phyloP scores from a whole-genome alignment of 2,888 invertebrate species.

The Hydrotaea cyrtoneurina region DNA sequence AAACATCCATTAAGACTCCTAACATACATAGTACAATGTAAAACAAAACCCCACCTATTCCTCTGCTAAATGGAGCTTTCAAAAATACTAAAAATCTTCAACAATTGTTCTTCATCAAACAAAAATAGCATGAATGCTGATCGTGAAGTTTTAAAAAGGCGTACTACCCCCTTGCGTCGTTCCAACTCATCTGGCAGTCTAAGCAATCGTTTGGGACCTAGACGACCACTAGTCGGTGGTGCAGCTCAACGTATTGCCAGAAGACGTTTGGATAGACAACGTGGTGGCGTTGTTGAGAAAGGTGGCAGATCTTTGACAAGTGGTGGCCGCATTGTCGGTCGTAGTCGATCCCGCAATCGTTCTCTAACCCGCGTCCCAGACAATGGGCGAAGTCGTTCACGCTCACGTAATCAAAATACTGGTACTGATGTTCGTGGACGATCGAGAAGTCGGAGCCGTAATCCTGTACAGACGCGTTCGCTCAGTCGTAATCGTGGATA shows the following conservation, averaged over 20 bases:
- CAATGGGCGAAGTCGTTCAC: conserved; percentile 60
- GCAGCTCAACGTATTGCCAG: conserved; percentile 75
- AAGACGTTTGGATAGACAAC: conserved; percentile 69
- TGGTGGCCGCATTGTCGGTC: conserved; percentile 63
- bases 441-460: conserved; percentile 68
- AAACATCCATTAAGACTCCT: conserved; percentile 20
- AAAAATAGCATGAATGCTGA: conserved; percentile 80
- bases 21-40: conserved; percentile 26
- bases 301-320: conserved; percentile 55
- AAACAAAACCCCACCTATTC: conserved; percentile 31
- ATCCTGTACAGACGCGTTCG: conserved; percentile 62
- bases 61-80: conserved; percentile 53
- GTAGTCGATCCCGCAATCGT: conserved; percentile 74
- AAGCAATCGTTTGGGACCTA: conserved; percentile 74
- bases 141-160: conserved; percentile 72
- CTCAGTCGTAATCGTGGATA: conserved; percentile 60
- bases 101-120: conserved; percentile 61
- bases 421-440: conserved; percentile 65
- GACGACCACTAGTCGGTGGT: conserved; percentile 73
- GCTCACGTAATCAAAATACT: conserved; percentile 59
- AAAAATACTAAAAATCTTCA: conserved; percentile 57
- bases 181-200: conserved; percentile 75
- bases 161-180: conserved; percentile 72
- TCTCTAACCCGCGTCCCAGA: conserved; percentile 66
- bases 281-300: conserved; percentile 54